These are phyloP conservation scores for Syngnathus acus DNA, from an alignment of 2,797 vertebrate species.

Conservation along the genomic window DNA sequence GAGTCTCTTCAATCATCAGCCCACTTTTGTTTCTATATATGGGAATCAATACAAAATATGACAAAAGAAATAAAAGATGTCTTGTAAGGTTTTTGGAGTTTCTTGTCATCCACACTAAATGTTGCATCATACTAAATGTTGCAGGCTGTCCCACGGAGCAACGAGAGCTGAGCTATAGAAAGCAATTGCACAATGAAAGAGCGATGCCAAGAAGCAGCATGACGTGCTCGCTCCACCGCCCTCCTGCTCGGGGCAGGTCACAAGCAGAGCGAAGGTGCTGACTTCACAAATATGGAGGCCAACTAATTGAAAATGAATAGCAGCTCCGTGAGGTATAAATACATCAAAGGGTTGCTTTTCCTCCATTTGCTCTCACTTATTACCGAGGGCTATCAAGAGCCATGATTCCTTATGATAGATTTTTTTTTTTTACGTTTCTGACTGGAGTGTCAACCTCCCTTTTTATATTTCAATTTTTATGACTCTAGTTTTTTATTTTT, in stretches of 20 bases:
- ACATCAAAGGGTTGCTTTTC: constrained; percentile 2
- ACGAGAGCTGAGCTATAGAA: not conserved
- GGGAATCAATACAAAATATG: not conserved
- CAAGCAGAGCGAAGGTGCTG: not conserved
- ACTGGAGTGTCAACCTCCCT: too few species aligned
- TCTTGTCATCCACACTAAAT: not conserved
- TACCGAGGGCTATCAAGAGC: not conserved
- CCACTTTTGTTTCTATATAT: not conserved
- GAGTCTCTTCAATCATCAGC: not conserved
- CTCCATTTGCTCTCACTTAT: not conserved
- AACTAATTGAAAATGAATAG: constrained; percentile 3
- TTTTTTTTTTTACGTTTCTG: not conserved
- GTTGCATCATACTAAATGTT: not conserved
- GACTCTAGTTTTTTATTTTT: too few species aligned
- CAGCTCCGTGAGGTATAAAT: not conserved
- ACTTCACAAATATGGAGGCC: constrained; percentile 1
- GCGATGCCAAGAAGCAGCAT: not conserved
- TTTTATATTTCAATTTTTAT: too few species aligned
- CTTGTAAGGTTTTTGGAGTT: not conserved
- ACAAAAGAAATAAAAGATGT: not conserved
- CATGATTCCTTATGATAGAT: not conserved
- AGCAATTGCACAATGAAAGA: not conserved
- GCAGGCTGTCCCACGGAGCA: not conserved
- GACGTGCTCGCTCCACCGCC: not conserved
- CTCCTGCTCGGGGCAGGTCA: constrained; percentile 3